phyloP scores from a whole-genome alignment of 2,113 vertebrate genomes.

The Hippoglossus stenolepis region DNA sequence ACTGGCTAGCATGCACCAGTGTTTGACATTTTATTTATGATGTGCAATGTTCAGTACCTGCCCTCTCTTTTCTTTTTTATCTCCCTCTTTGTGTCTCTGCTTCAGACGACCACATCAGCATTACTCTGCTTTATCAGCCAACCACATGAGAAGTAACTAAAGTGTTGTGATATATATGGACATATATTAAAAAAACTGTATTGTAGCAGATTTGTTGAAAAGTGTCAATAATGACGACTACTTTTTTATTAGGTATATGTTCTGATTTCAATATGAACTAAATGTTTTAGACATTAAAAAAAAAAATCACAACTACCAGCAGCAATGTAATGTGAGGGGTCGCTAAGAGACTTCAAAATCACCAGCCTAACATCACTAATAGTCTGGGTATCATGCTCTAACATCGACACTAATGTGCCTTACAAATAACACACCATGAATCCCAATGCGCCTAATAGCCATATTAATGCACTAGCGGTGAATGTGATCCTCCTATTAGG shows the following conservation, averaged over 20 bases:
- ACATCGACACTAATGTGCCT: slow-evolving; percentile 31
- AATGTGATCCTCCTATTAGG: slow-evolving; percentile 45
- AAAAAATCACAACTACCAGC: background rate
- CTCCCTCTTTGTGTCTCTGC: slow-evolving; percentile 41
- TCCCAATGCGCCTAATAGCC: slow-evolving; percentile 36
- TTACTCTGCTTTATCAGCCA: background rate
- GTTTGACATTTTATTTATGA: slow-evolving; percentile 82
- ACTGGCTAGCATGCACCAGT: slow-evolving; percentile 68
- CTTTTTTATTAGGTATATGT: background rate
- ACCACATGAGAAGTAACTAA: background rate
- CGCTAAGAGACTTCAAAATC: slow-evolving; percentile 14
- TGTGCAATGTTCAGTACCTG: slow-evolving; percentile 60
- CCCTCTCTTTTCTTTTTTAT: slow-evolving; percentile 38
- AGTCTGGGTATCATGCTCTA: slow-evolving; percentile 34
- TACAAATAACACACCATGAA: slow-evolving; percentile 36
- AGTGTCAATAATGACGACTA: no score
- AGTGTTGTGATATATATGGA: background rate
- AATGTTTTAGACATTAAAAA: no score
- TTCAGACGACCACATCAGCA: slow-evolving; percentile 2
- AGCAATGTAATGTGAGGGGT: slow-evolving; percentile 12
- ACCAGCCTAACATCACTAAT: slow-evolving; percentile 28
- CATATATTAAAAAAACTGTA: no score
- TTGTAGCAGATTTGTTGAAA: no score
- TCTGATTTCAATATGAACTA: background rate
- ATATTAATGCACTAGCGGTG: slow-evolving; percentile 25